Conservation (phyloP, 2,113 vertebrate species). For the Baryphthengus martii region DNA sequence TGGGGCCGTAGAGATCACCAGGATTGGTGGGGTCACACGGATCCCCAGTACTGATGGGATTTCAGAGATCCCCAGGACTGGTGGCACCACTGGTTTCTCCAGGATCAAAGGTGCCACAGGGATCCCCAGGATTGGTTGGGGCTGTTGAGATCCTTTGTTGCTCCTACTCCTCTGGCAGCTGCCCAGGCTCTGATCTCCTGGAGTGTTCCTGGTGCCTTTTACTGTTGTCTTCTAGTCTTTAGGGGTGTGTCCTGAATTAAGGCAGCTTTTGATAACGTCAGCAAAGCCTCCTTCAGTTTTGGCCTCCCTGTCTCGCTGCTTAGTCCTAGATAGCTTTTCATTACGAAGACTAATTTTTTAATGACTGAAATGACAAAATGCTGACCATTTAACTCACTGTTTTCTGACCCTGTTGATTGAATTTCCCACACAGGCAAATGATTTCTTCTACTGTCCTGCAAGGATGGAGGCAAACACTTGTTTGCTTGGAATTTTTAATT, state of each 20-base stretch:
- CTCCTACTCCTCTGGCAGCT: not conserved
- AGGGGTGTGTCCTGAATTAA: not conserved
- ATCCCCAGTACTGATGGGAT: too few species aligned
- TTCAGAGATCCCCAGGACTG: not conserved
- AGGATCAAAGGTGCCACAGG: too few species aligned
- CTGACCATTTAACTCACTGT: not conserved
- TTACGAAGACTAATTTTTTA: conserved; percentile 14
- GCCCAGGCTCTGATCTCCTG: not conserved
- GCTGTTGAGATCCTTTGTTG: too few species aligned
- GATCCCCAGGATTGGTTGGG: not conserved
- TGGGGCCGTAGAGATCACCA: too few species aligned
- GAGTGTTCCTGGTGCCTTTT: not conserved
- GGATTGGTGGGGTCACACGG: too few species aligned
- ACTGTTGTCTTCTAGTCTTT: not conserved
- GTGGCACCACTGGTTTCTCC: too few species aligned
- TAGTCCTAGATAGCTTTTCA: not conserved
- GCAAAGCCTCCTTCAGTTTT: not conserved
- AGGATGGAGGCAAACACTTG: not conserved
- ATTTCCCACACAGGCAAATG: not conserved
- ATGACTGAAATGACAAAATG: not conserved
- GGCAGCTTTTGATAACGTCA: conserved; percentile 1
- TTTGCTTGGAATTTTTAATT: not conserved
- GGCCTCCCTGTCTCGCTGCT: not conserved
- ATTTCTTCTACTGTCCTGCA: not conserved
- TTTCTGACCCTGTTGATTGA: not conserved